phyloP scores from a whole-genome alignment of 2,113 vertebrate species.

The Dunckerocampus dactyliophorus region DNA sequence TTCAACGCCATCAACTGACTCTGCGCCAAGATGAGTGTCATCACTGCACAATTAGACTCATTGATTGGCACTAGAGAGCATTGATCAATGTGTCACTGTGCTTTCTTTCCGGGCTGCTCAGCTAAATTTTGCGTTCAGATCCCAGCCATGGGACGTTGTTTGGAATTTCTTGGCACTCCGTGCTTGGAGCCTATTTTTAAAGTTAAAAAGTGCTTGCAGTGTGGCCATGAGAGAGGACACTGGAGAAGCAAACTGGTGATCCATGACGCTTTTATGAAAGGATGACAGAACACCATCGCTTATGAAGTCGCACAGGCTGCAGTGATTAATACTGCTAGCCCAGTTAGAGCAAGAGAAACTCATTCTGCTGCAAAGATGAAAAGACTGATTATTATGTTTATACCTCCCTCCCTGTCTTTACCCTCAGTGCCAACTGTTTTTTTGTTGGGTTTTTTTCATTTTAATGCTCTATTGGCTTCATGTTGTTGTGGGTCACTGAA shows the following conservation, averaged over 20 bases:
- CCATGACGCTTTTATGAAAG: constrained; percentile 70
- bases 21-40: neutral
- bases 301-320: constrained; percentile 56
- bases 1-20: constrained; percentile 9
- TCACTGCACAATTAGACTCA: neutral
- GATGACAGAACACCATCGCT: constrained; percentile 58
- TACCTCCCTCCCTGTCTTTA: constrained; percentile 43
- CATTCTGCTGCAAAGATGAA: constrained; percentile 58
- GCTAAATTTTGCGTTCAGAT: constrained; percentile 51
- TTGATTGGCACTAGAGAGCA: constrained; percentile 21
- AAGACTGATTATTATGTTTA: constrained; percentile 51
- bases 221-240: constrained; percentile 66
- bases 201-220: constrained; percentile 63
- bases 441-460: constrained; percentile 18
- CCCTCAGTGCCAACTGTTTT: constrained; percentile 37
- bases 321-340: constrained; percentile 58
- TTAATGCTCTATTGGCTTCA: constrained; percentile 17
- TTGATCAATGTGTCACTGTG: constrained; percentile 20
- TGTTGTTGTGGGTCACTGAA: constrained; percentile 42
- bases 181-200: constrained; percentile 68
- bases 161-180: constrained; percentile 61
- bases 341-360: constrained; percentile 44
- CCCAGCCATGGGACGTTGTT: constrained; percentile 56
- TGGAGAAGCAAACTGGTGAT: constrained; percentile 69
- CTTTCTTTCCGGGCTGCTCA: constrained; percentile 20